A percentile compares a stretch with the other conserved stretches of the same genome.
Evolutionary conservation across 2,888 invertebrate genomes (phyloP).

Genomic region (Alviniconcha strummeri): DNA sequence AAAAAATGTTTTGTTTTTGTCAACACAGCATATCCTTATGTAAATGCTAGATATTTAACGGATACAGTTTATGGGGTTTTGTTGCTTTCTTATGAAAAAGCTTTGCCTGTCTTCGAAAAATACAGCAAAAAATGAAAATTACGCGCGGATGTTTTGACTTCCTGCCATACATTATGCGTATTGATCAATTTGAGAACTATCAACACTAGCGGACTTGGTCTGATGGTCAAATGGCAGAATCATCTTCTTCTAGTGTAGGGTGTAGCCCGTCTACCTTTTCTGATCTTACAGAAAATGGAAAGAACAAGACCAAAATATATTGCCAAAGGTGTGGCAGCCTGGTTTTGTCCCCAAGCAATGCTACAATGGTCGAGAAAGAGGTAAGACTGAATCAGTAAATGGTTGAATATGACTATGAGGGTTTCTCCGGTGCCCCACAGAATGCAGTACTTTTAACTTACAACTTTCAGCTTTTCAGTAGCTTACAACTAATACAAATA

Average conservation of each 20-base stretch:
- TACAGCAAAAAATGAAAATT: too few relatives aligned
- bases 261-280: constrained; percentile 2
- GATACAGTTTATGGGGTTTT: too few relatives aligned
- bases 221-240: constrained; percentile 35
- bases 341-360: constrained; percentile 55
- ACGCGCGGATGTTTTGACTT: background rate
- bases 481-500: too few relatives aligned
- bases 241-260: constrained; percentile 30
- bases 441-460: too few relatives aligned
- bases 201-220: background rate
- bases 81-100: too few relatives aligned
- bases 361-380: constrained; percentile 55
- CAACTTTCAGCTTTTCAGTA: too few relatives aligned
- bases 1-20: too few relatives aligned
- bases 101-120: too few relatives aligned
- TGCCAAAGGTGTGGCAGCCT: constrained; percentile 62
- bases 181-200: constrained; percentile 22
- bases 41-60: too few relatives aligned
- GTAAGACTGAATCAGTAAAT: constrained; percentile 39
- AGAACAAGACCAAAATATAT: constrained; percentile 55
- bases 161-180: constrained; percentile 29
- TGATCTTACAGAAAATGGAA: constrained; percentile 40
- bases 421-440: too few relatives aligned
- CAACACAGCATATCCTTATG: too few relatives aligned
- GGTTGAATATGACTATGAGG: too few relatives aligned